A percentile compares a stretch with the other conserved stretches of the same genome.
Conservation (phyloP, 2,113 vertebrate species). For the Ammospiza caudacuta region DNA sequence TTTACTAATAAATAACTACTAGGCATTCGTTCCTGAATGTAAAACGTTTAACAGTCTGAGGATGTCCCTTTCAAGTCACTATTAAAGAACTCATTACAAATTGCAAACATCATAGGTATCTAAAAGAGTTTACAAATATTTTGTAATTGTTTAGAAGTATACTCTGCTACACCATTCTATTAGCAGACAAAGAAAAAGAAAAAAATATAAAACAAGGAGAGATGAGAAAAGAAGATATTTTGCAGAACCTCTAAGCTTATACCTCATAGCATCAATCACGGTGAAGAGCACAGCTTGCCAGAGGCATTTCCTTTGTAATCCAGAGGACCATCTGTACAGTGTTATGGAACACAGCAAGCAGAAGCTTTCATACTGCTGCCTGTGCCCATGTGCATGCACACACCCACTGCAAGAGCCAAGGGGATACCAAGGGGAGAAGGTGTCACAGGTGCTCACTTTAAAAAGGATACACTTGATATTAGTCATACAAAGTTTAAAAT, state of each 20-base stretch:
- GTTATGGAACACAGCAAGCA: background rate
- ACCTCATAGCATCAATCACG: slow-evolving; percentile 34
- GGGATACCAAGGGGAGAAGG: background rate
- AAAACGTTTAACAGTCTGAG: background rate
- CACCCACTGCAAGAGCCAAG: background rate
- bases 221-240: background rate
- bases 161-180: background rate
- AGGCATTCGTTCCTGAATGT: background rate
- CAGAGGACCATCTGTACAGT: slow-evolving; percentile 30
- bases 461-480: background rate
- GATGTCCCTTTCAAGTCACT: background rate
- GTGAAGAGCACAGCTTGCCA: slow-evolving; percentile 41
- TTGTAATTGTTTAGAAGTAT: background rate
- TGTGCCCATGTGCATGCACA: background rate
- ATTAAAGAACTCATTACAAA: background rate
- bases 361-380: background rate
- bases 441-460: background rate
- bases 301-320: slow-evolving; percentile 57
- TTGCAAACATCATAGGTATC: background rate
- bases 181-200: background rate
- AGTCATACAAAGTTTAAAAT: background rate
- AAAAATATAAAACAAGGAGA: background rate
- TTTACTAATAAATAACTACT: background rate
- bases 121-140: background rate
- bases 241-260: slow-evolving; percentile 4